Evolutionary conservation across 2,888 invertebrate genomes (phyloP).

Genomic region (Heliconius erato): DNA sequence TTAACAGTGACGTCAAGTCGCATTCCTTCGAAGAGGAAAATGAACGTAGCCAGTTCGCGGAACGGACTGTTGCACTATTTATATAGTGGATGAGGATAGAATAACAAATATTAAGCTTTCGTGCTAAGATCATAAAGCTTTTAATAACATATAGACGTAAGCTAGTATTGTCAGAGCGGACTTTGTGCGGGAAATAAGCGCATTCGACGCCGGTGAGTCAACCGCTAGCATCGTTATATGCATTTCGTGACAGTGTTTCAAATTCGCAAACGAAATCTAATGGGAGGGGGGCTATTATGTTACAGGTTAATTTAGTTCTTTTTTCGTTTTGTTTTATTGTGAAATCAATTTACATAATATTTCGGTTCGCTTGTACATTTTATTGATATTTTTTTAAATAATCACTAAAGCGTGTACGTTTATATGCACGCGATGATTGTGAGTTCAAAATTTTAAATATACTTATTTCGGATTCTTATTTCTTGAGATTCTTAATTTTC

Average conservation of each 20-base stretch:
- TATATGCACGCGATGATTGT: background rate
- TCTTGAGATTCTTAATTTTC: background rate
- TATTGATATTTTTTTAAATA: background rate
- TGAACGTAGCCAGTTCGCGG: slow-evolving; percentile 74
- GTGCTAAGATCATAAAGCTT: slow-evolving; percentile 49
- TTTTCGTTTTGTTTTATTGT: slow-evolving; percentile 12
- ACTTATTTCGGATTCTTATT: background rate
- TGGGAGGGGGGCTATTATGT: slow-evolving; percentile 32
- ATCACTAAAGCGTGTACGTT: background rate
- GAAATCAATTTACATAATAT: slow-evolving; percentile 12
- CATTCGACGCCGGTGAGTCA: slow-evolving; percentile 71
- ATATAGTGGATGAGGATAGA: slow-evolving; percentile 61
- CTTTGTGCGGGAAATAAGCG: slow-evolving; percentile 76
- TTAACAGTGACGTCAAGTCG: slow-evolving; percentile 73
- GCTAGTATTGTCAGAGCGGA: slow-evolving; percentile 54
- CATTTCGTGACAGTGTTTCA: slow-evolving; percentile 66
- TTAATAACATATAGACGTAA: slow-evolving; percentile 34
- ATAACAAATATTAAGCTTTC: slow-evolving; percentile 51
- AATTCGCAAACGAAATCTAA: slow-evolving; percentile 53
- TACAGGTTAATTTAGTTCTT: slow-evolving; percentile 8
- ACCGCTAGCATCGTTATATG: slow-evolving; percentile 67
- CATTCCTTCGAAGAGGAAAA: slow-evolving; percentile 83
- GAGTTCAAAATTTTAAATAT: background rate
- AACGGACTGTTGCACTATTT: slow-evolving; percentile 80
- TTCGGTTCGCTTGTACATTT: background rate